Evolutionary conservation across 2,888 invertebrate genomes (phyloP), one percentile per base, ranked within the genome.

Genomic region (Myopa tessellatipennis): DNA sequence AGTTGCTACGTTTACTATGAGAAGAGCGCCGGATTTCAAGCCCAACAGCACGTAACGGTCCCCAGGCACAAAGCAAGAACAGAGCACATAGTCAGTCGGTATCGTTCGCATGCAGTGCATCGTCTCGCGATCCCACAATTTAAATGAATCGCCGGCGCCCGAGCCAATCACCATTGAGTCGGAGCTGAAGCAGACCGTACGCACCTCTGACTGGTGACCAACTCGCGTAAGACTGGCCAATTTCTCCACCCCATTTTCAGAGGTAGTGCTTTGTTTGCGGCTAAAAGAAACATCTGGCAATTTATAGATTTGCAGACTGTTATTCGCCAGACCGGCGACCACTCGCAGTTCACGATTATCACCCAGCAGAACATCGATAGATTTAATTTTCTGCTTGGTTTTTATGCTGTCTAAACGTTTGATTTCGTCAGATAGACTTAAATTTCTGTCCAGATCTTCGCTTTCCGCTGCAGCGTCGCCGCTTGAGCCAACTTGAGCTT

Each of bases 1-100:
- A 0, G 95, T 93, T 1, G 94, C 94, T 76, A 97, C 92, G 87
- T 98, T 98, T 74, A 95, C 92, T 81, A 98, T 93, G 45, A 97
- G 90, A 81, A 98, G 89, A 61, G 91, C 90, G 0, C 98, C 98
- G 86, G 93, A 94, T 87, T 96, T 96, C 81, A 96, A 92, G 4
- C 97, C 99, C 72, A 95, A 92, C 74, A 99, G 90, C 63, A 96
- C 93, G 90, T 98, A 96, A 16, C 97, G 92, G 90, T 99, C 98
- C 26, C 92, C 92, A 26, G 98, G 97, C 34, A 95, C 95, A 90
- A 98, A 98, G 81, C 93, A 90, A 3, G 93, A 91, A 50, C 86
- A 85, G 76, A 95, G 90, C 10, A 96, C 94, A 84, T 95, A 94
- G 78, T 94, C 90, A 16, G 91, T 88, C 0, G 86, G 85, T 76